Evolutionary conservation across 35 echinoderm and acorn worm genomes (phyloP).

Genomic region (Ptychodera flava): DNA sequence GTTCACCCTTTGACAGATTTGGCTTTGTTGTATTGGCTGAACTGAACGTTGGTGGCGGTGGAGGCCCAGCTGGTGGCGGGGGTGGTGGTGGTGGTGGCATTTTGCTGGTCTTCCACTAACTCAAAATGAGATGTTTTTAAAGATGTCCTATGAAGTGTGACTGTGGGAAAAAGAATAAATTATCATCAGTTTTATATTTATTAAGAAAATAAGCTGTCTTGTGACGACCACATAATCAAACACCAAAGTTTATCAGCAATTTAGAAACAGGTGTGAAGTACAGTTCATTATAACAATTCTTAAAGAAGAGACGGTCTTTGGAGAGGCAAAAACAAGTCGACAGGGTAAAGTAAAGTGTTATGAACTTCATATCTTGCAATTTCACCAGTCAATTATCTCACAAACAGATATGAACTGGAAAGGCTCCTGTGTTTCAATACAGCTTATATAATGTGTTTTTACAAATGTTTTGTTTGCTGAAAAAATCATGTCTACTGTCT

Average conservation of each 20-base stretch:
- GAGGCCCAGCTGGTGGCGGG: conserved; percentile 67
- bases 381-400: too few relatives aligned
- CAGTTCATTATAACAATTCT: not conserved
- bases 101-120: not conserved
- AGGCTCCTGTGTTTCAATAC: too few relatives aligned
- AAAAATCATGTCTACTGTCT: too few relatives aligned
- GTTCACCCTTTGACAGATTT: conserved; percentile 27
- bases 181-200: not conserved
- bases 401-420: too few relatives aligned
- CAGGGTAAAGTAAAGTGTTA: too few relatives aligned
- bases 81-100: conserved; percentile 46
- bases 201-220: not conserved
- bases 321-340: too few relatives aligned
- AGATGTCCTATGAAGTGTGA: not conserved
- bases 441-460: too few relatives aligned
- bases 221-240: not conserved
- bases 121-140: not conserved
- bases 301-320: too few relatives aligned
- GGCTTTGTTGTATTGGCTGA: conserved; percentile 37
- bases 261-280: not conserved
- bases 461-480: too few relatives aligned
- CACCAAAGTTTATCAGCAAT: too few relatives aligned
- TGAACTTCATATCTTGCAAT: too few relatives aligned
- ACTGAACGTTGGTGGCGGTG: conserved; percentile 50
- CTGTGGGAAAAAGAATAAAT: not conserved